Evolutionary conservation across 2,888 invertebrate species (phyloP).

Genomic region (Nematopogon swammerdamellus): DNA sequence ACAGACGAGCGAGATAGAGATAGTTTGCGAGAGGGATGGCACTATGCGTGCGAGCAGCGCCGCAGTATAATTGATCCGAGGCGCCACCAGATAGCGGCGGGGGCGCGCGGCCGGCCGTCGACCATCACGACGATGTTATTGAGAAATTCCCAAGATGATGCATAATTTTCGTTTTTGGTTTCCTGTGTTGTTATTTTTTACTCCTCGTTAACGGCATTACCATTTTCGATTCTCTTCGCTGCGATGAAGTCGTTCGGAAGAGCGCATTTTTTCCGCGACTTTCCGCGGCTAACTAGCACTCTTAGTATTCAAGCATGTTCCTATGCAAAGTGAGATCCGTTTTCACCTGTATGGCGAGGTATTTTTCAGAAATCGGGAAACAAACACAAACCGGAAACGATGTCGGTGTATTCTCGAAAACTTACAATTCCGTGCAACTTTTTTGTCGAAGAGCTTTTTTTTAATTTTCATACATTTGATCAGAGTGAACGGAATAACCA

Average conservation of each 20-base stretch:
- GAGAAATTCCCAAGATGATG: constrained; percentile 53
- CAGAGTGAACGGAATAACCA: no score
- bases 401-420: no score
- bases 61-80: constrained; percentile 32
- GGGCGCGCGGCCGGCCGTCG: constrained; percentile 38
- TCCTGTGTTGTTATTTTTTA: constrained; percentile 42
- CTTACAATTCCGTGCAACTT: no score
- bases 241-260: neutral
- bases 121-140: constrained; percentile 37
- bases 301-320: neutral
- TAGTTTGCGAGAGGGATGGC: constrained; percentile 18
- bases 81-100: constrained; percentile 28
- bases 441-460: no score
- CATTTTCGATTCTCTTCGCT: constrained; percentile 44
- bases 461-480: no score
- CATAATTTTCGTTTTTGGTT: constrained; percentile 45
- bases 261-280: neutral
- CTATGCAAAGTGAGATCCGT: neutral
- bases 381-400: no score
- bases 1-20: constrained; percentile 21
- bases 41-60: constrained; percentile 19
- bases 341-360: neutral
- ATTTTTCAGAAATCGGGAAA: neutral
- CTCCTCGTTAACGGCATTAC: constrained; percentile 54
- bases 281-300: neutral